phyloP scores from a whole-genome alignment of 30 jellyfish, hydroid and myxozoan species.

The Cassiopea andromeda region DNA sequence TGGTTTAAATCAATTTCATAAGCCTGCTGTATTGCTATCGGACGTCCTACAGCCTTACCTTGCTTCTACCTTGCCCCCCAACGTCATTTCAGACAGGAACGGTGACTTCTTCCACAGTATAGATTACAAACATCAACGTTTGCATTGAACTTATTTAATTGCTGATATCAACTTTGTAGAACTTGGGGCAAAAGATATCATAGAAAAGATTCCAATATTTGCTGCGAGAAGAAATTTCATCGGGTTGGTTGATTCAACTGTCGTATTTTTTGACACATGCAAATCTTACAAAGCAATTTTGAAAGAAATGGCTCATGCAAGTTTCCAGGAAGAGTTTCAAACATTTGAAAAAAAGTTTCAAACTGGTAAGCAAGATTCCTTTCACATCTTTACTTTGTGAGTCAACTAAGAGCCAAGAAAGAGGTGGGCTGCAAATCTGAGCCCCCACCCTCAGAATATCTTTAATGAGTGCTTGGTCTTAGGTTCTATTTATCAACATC shows the following conservation, averaged over 20 bases:
- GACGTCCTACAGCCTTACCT: no score
- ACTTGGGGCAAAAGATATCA: background rate
- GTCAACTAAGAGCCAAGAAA: no score
- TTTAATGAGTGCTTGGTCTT: no score
- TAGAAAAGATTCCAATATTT: background rate
- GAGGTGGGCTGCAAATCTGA: no score
- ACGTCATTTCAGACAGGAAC: no score
- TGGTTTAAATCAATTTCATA: no score
- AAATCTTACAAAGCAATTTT: slow-evolving; percentile 1
- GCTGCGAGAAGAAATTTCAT: slow-evolving; percentile 10
- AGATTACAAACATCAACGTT: background rate
- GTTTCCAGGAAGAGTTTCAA: background rate
- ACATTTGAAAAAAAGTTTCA: background rate
- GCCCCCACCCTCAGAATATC: no score
- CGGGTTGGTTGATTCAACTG: slow-evolving; percentile 34
- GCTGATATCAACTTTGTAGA: background rate
- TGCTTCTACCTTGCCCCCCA: no score
- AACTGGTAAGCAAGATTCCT: background rate
- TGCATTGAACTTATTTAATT: background rate
- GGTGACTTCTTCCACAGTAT: background rate
- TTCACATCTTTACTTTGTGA: background rate
- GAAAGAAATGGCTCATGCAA: background rate
- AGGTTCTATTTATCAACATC: no score
- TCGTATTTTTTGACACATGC: background rate
- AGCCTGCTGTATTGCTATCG: no score